Evolutionary conservation across 2,113 vertebrate species (phyloP).

Genomic region (Rhinolophus ferrumequinum): DNA sequence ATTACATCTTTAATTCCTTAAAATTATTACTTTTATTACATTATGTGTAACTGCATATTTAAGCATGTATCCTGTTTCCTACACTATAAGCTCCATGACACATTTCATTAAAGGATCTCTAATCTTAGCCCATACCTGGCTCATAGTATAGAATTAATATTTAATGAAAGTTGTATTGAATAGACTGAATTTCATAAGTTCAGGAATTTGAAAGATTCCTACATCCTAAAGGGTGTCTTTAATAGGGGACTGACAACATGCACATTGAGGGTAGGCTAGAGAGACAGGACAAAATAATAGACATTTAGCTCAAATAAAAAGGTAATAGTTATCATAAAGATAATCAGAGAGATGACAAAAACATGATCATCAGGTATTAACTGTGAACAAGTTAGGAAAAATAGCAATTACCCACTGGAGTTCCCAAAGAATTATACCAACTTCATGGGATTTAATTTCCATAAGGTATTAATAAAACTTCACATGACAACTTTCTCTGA

Average conservation of each 20-base stretch:
- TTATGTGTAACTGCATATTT: not conserved
- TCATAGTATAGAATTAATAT: not conserved
- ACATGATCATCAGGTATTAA: not conserved
- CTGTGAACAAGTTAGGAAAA: not conserved
- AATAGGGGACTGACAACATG: not conserved
- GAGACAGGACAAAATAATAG: not conserved
- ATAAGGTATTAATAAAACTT: not conserved
- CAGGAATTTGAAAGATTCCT: not conserved
- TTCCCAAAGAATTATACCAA: not conserved
- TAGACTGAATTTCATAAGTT: not conserved
- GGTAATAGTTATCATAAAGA: not conserved
- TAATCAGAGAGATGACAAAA: not conserved
- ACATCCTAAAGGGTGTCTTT: not conserved
- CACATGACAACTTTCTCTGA: not conserved
- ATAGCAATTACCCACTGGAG: not conserved
- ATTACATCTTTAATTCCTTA: not conserved
- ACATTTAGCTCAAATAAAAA: not conserved
- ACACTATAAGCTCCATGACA: not conserved
- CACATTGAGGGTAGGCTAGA: not conserved
- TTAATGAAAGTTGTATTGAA: not conserved
- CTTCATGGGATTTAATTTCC: not conserved
- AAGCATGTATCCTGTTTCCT: not conserved
- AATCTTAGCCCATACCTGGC: not conserved
- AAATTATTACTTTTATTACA: not conserved
- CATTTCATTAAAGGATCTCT: not conserved